Evolutionary conservation across 2,797 vertebrate species (phyloP).

Genomic region (Capromys pilorides): DNA sequence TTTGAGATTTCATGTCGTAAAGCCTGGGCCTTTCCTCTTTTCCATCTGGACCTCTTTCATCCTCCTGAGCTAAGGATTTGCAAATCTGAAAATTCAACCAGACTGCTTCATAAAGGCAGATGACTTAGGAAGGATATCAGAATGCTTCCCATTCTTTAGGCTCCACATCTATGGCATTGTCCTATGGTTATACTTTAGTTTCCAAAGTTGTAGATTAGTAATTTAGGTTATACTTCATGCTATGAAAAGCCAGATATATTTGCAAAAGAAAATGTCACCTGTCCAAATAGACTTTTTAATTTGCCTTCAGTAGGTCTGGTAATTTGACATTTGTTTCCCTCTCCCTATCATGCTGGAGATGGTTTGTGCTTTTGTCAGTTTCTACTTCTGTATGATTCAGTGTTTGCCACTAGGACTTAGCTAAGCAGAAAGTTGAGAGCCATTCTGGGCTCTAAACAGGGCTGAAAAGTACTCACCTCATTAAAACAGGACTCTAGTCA

Average conservation of each 20-base stretch:
- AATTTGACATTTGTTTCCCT: neutral
- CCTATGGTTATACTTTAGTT: neutral
- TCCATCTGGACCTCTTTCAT: neutral
- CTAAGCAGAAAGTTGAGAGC: neutral
- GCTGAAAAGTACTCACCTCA: neutral
- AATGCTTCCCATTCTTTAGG: neutral
- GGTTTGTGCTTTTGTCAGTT: neutral
- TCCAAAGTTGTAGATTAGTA: fast-evolving
- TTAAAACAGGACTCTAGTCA: neutral
- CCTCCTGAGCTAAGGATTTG: neutral
- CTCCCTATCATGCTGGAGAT: neutral
- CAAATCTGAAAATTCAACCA: slow-evolving; percentile 12
- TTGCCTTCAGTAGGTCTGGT: neutral
- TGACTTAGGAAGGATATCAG: neutral
- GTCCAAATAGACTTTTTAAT: neutral
- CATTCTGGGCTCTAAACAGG: neutral
- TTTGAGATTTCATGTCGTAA: no score
- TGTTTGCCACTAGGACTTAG: neutral
- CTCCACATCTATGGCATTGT: neutral
- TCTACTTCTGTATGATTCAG: neutral
- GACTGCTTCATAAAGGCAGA: neutral
- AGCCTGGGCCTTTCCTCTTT: neutral
- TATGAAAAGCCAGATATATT: neutral
- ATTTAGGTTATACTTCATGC: neutral
- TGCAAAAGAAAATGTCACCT: neutral